Conservation (phyloP, 2,888 invertebrate genomes). For the Polydrusus pterygomalis region DNA sequence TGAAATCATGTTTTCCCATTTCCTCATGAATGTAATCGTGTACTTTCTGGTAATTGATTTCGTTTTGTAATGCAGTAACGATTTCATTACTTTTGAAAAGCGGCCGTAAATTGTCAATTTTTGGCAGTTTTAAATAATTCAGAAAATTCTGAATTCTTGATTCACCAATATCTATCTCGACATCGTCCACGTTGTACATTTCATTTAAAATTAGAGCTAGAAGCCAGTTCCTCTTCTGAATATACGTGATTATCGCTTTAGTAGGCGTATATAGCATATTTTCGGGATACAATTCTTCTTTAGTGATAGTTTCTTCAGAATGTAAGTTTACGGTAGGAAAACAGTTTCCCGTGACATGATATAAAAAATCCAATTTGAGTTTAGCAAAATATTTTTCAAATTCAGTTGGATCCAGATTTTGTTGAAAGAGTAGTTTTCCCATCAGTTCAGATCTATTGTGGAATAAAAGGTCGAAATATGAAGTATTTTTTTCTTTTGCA, state of each 20-base stretch:
- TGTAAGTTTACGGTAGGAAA: conserved; percentile 79
- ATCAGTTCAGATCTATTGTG: conserved; percentile 77
- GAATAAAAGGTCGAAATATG: conserved; percentile 75
- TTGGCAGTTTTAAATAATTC: conserved; percentile 76
- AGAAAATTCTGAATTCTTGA: conserved; percentile 76
- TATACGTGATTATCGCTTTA: conserved; percentile 76
- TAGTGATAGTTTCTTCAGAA: conserved; percentile 72
- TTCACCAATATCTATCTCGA: conserved; percentile 71
- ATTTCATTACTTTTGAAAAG: conserved; percentile 77
- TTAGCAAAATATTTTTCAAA: conserved; percentile 82
- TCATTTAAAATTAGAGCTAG: conserved; percentile 80
- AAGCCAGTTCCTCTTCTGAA: conserved; percentile 81
- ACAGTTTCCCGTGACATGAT: conserved; percentile 82
- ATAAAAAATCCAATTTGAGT: conserved; percentile 83
- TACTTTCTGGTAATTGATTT: conserved; percentile 74
- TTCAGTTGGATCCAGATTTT: conserved; percentile 79
- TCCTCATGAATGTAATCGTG: conserved; percentile 71
- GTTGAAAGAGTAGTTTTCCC: conserved; percentile 80
- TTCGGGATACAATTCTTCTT: conserved; percentile 72
- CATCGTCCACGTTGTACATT: conserved; percentile 75
- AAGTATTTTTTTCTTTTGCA: conserved; percentile 66
- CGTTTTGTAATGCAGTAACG: conserved; percentile 76
- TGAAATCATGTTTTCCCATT: conserved; percentile 59
- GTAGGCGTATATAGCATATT: conserved; percentile 70
- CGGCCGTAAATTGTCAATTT: conserved; percentile 75